Evolutionary conservation across 2,888 invertebrate genomes (phyloP).

Genomic region (Xestia c-nigrum): DNA sequence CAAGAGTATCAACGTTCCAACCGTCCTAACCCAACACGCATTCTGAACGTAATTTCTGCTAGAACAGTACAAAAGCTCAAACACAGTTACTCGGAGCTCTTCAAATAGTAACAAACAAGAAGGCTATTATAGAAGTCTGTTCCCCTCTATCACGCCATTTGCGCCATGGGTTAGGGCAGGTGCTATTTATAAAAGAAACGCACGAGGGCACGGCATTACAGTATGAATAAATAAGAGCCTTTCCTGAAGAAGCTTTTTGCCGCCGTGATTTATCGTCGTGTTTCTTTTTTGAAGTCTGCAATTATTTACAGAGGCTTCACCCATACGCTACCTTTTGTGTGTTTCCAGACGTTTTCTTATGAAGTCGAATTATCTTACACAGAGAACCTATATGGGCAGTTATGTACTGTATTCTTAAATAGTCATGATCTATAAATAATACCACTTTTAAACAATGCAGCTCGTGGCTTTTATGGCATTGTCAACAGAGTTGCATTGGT

Average conservation of each 20-base stretch:
- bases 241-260: not conserved
- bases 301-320: conserved; percentile 1
- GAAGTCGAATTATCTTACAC: not conserved
- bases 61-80: not conserved
- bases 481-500: not conserved
- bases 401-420: not conserved
- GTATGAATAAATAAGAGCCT: conserved; percentile 22
- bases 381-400: not conserved
- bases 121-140: not conserved
- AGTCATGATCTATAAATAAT: not conserved
- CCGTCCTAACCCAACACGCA: not conserved
- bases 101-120: not conserved
- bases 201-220: conserved; percentile 3
- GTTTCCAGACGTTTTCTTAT: not conserved
- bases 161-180: not conserved
- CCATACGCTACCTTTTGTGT: not conserved
- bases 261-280: not conserved
- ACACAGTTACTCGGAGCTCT: not conserved
- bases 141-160: conserved; percentile 7
- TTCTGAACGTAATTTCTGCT: not conserved
- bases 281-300: not conserved
- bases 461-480: too few relatives aligned
- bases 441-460: not conserved
- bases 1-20: not conserved
- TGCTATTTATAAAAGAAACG: conserved; percentile 14